Base-by-base conservation (phyloP, 2,888 invertebrate species). In the Criorhina ranunculi region DNA sequence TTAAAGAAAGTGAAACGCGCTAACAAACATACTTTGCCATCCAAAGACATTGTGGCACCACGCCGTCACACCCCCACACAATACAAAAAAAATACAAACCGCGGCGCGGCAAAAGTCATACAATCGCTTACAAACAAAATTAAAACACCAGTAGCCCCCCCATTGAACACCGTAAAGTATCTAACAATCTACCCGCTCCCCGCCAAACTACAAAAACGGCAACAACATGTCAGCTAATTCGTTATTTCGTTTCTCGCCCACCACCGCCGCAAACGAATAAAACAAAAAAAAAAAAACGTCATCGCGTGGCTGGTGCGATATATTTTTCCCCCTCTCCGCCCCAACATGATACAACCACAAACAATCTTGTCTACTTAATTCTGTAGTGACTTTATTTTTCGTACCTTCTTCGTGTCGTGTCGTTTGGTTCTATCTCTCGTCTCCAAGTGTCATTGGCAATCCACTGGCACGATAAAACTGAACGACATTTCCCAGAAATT, bases 11-110 rank as follows among this genome's bases (percentile, higher is more conserved):
- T 64, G 62, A 76, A 81, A 76, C 35, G 29, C 15, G 29, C 15
- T 31, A 62, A 75, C 70, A 76, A 81, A 81, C 49, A 40, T 42
- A 42, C 35, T 37, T 51, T 17, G 29, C 51, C 59, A 53, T 66
- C 31, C 11, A 67, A 72, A 75, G 73, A 77, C 77, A 67, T 44
- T 46, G 46, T 62, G 77, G 55, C 82, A 83, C 73, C 78, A 82
- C 37, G 77, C 53, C 72, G 70, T 70, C 69, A 78, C 78, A 62
- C 77, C 77, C 70, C 66, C 59, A 51, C 35, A 35, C n/a, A n/a
- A n/a, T n/a, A n/a, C n/a, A 2, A 53, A 15, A 33, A 33, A 51
- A 51, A 24, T n/a, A n/a, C n/a, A 24, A 24, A 4, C 24, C 24
- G 24, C 24, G n/a, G 1, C 24, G 24, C 24, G 24, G 24, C 24